Conservation (phyloP, 2,797 vertebrate species). For the Eleutherodactylus coqui region DNA sequence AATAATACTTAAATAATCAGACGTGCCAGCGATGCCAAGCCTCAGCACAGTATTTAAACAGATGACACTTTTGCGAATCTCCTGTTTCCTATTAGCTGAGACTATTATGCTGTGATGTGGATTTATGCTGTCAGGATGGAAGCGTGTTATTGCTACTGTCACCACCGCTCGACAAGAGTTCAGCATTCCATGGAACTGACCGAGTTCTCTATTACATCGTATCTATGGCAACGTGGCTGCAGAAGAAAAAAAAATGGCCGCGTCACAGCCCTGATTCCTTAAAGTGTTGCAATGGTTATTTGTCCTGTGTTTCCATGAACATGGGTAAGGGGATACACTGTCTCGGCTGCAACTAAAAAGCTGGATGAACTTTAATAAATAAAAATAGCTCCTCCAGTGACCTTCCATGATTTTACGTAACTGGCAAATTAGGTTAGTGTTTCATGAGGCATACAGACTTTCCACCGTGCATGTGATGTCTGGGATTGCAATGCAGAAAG, state of each 20-base stretch:
- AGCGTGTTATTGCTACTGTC: conserved; percentile 39
- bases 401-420: conserved; percentile 29
- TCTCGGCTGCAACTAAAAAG: conserved; percentile 22
- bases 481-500: not conserved
- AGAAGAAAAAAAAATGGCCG: conserved; percentile 45
- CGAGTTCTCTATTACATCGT: conserved; percentile 55
- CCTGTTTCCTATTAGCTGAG: conserved; percentile 29
- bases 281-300: conserved; percentile 37
- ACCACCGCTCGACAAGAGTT: conserved; percentile 43
- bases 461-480: conserved; percentile 28
- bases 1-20: not conserved
- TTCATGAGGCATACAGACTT: conserved; percentile 37
- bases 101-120: conserved; percentile 11
- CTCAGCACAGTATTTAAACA: not conserved
- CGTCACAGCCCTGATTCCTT: conserved; percentile 32
- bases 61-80: conserved; percentile 13
- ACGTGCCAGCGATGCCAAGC: not conserved
- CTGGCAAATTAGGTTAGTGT: conserved; percentile 48
- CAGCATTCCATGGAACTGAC: conserved; percentile 40
- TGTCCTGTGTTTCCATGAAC: conserved; percentile 39
- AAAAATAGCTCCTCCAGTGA: conserved; percentile 42
- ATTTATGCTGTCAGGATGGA: conserved; percentile 17
- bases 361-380: conserved; percentile 52
- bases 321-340: conserved; percentile 37
- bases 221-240: conserved; percentile 47